Base-by-base conservation (phyloP, 2,797 vertebrate species). In the Sus cebifrons region DNA sequence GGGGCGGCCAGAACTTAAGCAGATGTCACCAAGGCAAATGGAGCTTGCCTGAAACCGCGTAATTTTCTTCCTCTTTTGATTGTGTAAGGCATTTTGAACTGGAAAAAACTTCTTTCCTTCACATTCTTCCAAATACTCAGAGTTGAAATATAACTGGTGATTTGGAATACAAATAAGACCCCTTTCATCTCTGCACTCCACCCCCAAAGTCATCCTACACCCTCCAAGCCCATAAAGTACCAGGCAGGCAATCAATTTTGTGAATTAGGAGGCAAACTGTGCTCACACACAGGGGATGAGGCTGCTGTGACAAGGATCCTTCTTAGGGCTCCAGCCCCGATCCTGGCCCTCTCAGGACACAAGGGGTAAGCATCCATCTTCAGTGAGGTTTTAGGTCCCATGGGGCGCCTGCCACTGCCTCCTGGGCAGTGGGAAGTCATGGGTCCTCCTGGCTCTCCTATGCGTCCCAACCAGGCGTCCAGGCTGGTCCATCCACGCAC, bases 21-120 rank as follows among this genome's bases (percentile, higher is more conserved):
- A 4, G 9, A 10, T 36, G 5, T 84, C 82, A 64, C 89, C 86
- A 79, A 32, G 92, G 84, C 87, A 94, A 86, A 89, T 29, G 87
- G 67, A 95, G 95, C 97, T 98, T 71, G 29, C 92, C 97, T 97
- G 97, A 94, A 98, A 96, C 36, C 23, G 25, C 2, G n/a, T 6
- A 21, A 29, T 60, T 27, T 77, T 95, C 94, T 29, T 44, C 97
- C 77, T 93, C 96, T 92, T 93, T 84, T 96, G 97, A 97, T 90
- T 93, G 94, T 87, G 68, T 98, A 98, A 98, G 98, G 98, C 98
- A 98, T 98, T 97, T 96, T 92, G 87, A 97, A 86, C 73, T n/a
- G 68, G 89, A 93, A 94, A 96, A 88, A 78, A 49, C 96, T 25
- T 94, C 82, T 94, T 97, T 96, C 96, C 70, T 93, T 90, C 93